A percentile compares a stretch with the other conserved stretches of the same genome.
Evolutionary conservation across 1,140 invertebrate genomes (phyloP).

Genomic region (Drosophila paulistorum): DNA sequence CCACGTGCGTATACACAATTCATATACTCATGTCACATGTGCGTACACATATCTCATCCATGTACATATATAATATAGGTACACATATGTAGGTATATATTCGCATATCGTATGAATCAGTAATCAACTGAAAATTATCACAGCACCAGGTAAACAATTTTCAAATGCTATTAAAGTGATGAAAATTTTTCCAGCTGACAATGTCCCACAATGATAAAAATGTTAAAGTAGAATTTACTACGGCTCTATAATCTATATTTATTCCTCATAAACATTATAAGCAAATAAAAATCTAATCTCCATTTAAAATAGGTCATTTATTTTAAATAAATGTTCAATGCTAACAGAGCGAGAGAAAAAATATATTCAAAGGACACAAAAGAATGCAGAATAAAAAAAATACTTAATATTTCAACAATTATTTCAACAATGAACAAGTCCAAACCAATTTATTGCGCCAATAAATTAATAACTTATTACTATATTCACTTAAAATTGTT

Average conservation of each 20-base stretch:
- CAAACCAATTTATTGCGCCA: no score
- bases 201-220: neutral
- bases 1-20: conserved; percentile 45
- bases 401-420: no score
- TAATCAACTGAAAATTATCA: conserved; percentile 54
- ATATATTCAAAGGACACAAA: no score
- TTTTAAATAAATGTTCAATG: no score
- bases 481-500: no score
- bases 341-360: no score
- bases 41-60: neutral
- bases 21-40: conserved; percentile 13
- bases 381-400: no score
- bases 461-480: no score
- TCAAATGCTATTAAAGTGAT: conserved; percentile 12
- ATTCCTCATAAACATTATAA: neutral
- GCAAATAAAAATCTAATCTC: neutral
- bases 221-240: neutral
- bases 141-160: conserved; percentile 33
- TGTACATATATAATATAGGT: neutral
- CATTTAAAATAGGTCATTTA: no score
- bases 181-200: conserved; percentile 2
- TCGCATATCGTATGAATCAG: conserved; percentile 31
- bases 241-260: neutral
- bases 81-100: neutral
- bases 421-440: no score